A percentile compares a stretch with the other conserved stretches of the same genome.
These are phyloP conservation scores for Gavialis gangeticus DNA, from an alignment of 2,113 vertebrate genomes.

Conservation along the genomic window DNA sequence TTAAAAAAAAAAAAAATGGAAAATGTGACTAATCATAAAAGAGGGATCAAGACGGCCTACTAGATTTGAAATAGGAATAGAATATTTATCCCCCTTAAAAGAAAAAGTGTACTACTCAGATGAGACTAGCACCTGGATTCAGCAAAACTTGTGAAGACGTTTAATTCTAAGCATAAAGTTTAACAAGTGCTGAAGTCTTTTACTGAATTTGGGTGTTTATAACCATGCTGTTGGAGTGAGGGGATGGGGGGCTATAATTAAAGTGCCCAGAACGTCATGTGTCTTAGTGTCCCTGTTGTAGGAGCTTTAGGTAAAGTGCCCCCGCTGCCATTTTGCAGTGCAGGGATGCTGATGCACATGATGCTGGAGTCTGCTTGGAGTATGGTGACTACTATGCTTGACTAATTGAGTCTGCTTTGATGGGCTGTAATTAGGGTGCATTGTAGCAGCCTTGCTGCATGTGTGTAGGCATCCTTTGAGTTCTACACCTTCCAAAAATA, in stretches of 20 bases:
- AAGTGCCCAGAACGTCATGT: too few relatives aligned
- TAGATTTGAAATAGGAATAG: not conserved
- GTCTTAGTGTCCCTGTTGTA: too few relatives aligned
- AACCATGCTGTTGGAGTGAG: not conserved
- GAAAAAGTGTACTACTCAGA: not conserved
- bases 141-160: not conserved
- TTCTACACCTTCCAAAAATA: not conserved
- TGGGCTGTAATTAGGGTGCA: too few relatives aligned
- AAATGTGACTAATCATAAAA: not conserved
- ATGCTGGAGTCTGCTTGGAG: too few relatives aligned
- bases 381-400: too few relatives aligned
- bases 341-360: too few relatives aligned
- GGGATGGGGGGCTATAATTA: too few relatives aligned
- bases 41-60: not conserved
- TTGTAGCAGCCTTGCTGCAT: too few relatives aligned
- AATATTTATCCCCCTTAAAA: not conserved
- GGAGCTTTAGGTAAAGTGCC: too few relatives aligned
- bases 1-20: not conserved
- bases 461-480: too few relatives aligned
- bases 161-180: constrained; percentile 15
- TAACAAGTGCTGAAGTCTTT: not conserved
- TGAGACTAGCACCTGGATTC: not conserved
- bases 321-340: too few relatives aligned
- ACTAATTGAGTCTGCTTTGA: too few relatives aligned
- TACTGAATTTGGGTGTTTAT: not conserved